Evolutionary conservation across 2,113 vertebrate species (phyloP).

Genomic region (Jaculus jaculus): DNA sequence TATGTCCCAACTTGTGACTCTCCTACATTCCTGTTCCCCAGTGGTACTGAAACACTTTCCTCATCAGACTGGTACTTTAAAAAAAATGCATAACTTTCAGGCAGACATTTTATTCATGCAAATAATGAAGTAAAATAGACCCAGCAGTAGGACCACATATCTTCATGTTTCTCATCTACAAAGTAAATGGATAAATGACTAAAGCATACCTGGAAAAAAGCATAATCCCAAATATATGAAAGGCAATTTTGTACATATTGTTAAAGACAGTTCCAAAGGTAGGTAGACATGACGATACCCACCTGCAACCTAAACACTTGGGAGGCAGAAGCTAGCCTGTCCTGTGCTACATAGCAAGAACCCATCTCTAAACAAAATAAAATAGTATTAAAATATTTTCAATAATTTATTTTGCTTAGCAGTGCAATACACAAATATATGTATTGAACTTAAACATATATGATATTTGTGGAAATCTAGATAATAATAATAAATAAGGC

Average conservation of each 20-base stretch:
- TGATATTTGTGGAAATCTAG: neutral
- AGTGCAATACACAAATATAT: neutral
- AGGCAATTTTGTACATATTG: neutral
- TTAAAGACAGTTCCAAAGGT: neutral
- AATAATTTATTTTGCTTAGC: slow-evolving; percentile 5
- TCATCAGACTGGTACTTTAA: no score
- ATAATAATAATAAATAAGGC: neutral
- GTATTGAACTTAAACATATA: neutral
- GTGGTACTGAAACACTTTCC: no score
- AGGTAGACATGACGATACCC: neutral
- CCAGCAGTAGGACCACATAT: neutral
- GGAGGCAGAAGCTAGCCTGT: neutral
- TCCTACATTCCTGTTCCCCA: no score
- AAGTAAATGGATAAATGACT: neutral
- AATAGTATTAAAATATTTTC: neutral
- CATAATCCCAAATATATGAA: neutral
- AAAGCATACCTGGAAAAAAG: neutral
- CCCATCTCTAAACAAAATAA: neutral
- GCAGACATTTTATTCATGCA: neutral
- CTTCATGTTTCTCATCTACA: neutral
- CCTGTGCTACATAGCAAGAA: neutral
- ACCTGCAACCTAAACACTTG: neutral
- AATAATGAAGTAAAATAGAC: neutral
- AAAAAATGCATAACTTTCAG: neutral
- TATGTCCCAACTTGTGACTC: neutral